Evolutionary conservation across 1,140 invertebrate genomes (phyloP).

Genomic region (Drosophila subpulchrella): DNA sequence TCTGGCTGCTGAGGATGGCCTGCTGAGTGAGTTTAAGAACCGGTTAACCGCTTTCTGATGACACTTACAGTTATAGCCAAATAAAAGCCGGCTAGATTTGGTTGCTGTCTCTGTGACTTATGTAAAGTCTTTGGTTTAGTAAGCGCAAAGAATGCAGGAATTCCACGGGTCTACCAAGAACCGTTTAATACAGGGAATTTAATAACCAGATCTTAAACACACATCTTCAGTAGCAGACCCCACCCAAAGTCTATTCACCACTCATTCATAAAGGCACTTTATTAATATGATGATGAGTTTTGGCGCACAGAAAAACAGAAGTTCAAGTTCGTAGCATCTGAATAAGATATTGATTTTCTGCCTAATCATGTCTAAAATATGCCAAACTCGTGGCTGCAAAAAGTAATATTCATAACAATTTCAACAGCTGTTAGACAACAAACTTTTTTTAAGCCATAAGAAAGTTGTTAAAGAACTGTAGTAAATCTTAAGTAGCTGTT

Average conservation of each 20-base stretch:
- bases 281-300: background rate
- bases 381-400: background rate
- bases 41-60: constrained; percentile 68
- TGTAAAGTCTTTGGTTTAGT: constrained; percentile 38
- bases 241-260: background rate
- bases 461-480: background rate
- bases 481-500: constrained; percentile 16
- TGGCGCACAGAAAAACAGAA: background rate
- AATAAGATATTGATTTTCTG: background rate
- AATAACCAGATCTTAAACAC: background rate
- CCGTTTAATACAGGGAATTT: background rate
- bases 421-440: constrained; percentile 3
- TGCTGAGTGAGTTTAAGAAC: constrained; percentile 45
- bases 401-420: constrained; percentile 1
- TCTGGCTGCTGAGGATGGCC: constrained; percentile 14
- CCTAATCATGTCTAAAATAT: constrained; percentile 1
- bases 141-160: constrained; percentile 6
- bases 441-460: constrained; percentile 23
- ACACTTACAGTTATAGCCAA: constrained; percentile 66
- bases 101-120: constrained; percentile 21
- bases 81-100: constrained; percentile 38
- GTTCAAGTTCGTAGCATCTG: background rate
- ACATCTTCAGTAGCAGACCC: background rate
- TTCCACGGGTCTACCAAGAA: constrained; percentile 5
- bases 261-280: background rate